Percentiles rank a stretch among this genome's conserved stretches.
Conservation (phyloP, 30 jellyfish, hydroid and myxozoan genomes). For the Aurelia aurita region DNA sequence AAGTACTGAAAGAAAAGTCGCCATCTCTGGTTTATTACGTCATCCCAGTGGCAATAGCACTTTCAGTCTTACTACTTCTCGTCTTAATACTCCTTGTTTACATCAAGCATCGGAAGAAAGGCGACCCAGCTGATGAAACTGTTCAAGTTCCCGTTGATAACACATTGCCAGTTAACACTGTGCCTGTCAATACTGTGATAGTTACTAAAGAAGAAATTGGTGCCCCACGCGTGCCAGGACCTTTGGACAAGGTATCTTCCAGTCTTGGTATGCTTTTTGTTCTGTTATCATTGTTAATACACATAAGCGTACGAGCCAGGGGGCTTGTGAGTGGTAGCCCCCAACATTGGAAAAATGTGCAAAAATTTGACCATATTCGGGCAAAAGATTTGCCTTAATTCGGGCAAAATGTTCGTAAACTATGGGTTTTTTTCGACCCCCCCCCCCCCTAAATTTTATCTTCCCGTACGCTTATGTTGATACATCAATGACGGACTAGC, state of each 20-base stretch:
- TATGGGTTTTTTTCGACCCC: no score
- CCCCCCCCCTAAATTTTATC: no score
- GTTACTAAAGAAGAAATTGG: constrained; percentile 36
- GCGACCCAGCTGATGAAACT: constrained; percentile 11
- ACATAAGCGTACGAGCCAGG: no score
- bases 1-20: constrained; percentile 4
- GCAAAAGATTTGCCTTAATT: no score
- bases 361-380: no score
- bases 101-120: constrained; percentile 62
- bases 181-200: constrained; percentile 13
- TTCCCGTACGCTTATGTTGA: no score
- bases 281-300: no score
- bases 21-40: constrained; percentile 74
- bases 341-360: no score
- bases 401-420: no score
- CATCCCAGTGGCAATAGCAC: constrained; percentile 78
- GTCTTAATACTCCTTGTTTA: constrained; percentile 63
- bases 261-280: constrained; percentile 20
- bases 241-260: constrained; percentile 57
- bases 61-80: constrained; percentile 70
- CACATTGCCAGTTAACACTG: not conserved
- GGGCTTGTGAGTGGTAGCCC: no score
- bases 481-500: no score
- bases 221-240: constrained; percentile 60
- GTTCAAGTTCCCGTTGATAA: not conserved